Evolutionary conservation across 2,888 invertebrate species (phyloP).

Genomic region (Trimorus sp.): DNA sequence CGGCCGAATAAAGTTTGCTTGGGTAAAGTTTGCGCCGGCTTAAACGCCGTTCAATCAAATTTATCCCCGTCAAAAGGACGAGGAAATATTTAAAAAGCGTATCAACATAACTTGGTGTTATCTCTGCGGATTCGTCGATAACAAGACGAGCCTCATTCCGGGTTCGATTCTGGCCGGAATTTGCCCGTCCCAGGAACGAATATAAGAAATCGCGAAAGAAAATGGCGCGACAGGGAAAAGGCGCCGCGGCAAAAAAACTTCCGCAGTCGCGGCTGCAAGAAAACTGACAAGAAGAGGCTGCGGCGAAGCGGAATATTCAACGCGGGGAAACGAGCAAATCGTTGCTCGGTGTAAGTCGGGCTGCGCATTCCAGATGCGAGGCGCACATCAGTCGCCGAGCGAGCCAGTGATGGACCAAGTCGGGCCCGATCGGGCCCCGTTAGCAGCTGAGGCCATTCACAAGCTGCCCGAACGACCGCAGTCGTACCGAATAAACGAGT

Average conservation of each 20-base stretch:
- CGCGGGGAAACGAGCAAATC: constrained; percentile 55
- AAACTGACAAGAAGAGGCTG: constrained; percentile 53
- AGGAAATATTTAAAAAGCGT: constrained; percentile 52
- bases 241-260: constrained; percentile 42
- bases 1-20: constrained; percentile 20
- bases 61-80: constrained; percentile 27
- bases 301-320: constrained; percentile 64
- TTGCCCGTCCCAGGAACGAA: constrained; percentile 30
- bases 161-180: constrained; percentile 32
- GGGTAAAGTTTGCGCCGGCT: constrained; percentile 32
- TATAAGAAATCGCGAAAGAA: constrained; percentile 47
- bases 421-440: constrained; percentile 27
- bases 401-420: constrained; percentile 52
- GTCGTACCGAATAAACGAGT: constrained; percentile 16
- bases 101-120: constrained; percentile 47
- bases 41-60: constrained; percentile 56
- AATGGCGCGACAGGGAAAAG: constrained; percentile 43
- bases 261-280: constrained; percentile 28
- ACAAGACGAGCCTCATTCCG: constrained; percentile 20
- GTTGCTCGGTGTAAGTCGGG: constrained; percentile 60
- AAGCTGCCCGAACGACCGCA: too few relatives aligned
- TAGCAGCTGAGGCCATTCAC: constrained; percentile 9
- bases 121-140: constrained; percentile 50
- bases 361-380: constrained; percentile 62
- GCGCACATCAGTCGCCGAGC: constrained; percentile 30